Percentiles rank a stretch among this genome's conserved stretches.
phyloP scores from a whole-genome alignment of 2,888 invertebrate genomes.

The Macropis europaea region DNA sequence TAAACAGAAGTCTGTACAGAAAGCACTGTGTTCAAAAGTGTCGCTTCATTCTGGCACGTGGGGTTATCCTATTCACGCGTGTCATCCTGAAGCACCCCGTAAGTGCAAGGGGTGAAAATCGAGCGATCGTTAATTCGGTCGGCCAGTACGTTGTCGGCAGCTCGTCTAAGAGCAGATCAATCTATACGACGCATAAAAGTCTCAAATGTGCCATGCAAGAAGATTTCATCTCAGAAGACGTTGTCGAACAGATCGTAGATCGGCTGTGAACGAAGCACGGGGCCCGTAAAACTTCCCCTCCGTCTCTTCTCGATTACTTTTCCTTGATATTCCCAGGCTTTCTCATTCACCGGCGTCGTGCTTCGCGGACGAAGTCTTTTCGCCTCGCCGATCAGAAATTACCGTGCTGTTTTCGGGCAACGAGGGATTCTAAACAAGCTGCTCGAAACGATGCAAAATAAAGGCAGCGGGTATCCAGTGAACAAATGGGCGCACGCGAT shows the following conservation, averaged over 20 bases:
- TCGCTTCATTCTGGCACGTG: too few relatives aligned
- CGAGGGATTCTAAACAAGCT: slow-evolving; percentile 15
- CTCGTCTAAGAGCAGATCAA: neutral
- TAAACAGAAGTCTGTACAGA: too few relatives aligned
- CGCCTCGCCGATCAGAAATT: slow-evolving; percentile 24
- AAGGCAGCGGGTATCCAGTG: slow-evolving; percentile 17
- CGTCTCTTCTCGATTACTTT: neutral
- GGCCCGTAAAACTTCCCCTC: slow-evolving; percentile 7
- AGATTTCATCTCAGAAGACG: slow-evolving; percentile 18
- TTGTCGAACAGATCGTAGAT: slow-evolving; percentile 23
- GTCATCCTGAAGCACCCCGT: too few relatives aligned
- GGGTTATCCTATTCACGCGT: too few relatives aligned
- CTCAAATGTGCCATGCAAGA: slow-evolving; percentile 49
- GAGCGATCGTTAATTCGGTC: neutral
- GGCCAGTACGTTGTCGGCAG: slow-evolving; percentile 12
- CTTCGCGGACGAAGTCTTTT: neutral
- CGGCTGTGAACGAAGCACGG: slow-evolving; percentile 32
- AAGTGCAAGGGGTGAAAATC: too few relatives aligned
- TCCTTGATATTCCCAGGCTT: neutral
- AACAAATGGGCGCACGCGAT: neutral
- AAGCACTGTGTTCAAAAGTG: too few relatives aligned
- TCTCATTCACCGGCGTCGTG: slow-evolving; percentile 4
- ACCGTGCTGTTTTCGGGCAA: slow-evolving; percentile 1
- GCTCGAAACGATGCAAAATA: slow-evolving; percentile 36
- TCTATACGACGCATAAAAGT: slow-evolving; percentile 20